phyloP scores from a whole-genome alignment of 35 echinoderm and acorn worm genomes.

The Amphiura filiformis region DNA sequence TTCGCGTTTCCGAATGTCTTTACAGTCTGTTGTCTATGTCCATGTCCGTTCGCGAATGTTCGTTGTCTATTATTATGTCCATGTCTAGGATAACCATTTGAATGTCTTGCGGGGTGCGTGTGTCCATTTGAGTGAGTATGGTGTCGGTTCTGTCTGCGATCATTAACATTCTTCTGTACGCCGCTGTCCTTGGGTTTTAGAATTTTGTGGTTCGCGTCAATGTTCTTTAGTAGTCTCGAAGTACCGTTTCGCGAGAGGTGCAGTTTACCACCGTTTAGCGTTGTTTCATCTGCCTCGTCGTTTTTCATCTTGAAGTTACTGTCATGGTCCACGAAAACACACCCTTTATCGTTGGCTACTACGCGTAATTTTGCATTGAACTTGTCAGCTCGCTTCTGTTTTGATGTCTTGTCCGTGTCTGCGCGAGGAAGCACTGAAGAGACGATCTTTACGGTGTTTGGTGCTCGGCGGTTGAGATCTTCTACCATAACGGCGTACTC shows the following conservation, averaged over 20 bases:
- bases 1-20: no score
- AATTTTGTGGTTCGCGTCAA: no score
- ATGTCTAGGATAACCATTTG: no score
- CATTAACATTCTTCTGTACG: no score
- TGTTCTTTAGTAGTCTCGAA: conserved; percentile 5
- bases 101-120: no score
- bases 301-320: conserved; percentile 30
- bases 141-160: no score
- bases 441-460: background rate
- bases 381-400: background rate
- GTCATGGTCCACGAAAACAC: conserved; percentile 13
- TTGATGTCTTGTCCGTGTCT: background rate
- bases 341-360: background rate
- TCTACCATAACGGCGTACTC: background rate
- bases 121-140: no score
- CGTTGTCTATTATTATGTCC: no score
- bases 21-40: no score
- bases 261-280: conserved; percentile 1
- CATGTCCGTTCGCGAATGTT: no score
- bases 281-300: background rate
- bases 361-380: background rate
- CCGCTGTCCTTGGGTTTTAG: no score
- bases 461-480: background rate
- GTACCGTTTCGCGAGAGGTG: conserved; percentile 21
- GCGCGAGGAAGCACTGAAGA: conserved; percentile 20